These are phyloP conservation scores for Petrosia ficiformis DNA, from an alignment of 37 sponge, comb jelly and placozoan genomes.

Conservation along the genomic window DNA sequence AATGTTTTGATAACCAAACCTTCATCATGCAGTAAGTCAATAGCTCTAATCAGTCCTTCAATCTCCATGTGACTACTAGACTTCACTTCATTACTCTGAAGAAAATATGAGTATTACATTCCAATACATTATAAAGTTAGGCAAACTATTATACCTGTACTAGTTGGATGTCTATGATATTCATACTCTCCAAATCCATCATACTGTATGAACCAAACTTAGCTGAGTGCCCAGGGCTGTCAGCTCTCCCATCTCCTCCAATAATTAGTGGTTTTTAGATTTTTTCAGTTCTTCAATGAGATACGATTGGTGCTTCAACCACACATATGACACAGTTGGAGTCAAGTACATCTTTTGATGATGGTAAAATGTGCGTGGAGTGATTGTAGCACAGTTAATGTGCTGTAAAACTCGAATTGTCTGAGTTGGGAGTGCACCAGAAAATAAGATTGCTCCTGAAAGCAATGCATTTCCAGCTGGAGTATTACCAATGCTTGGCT, in stretches of 20 bases:
- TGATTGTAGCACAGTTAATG: not conserved
- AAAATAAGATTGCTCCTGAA: constrained; percentile 31
- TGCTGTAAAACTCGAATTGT: not conserved
- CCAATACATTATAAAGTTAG: not conserved
- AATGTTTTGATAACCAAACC: not conserved
- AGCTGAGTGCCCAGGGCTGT: constrained; percentile 53
- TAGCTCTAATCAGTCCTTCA: not conserved
- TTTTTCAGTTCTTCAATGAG: not conserved
- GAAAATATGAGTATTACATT: not conserved
- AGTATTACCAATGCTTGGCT: constrained; percentile 14
- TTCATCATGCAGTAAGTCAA: not conserved
- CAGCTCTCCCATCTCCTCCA: constrained; percentile 37
- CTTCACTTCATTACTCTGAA: constrained; percentile 33
- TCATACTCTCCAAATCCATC: constrained; percentile 11
- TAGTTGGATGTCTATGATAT: constrained; percentile 29
- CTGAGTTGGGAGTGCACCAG: constrained; percentile 6
- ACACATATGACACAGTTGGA: not conserved
- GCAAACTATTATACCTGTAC: constrained; percentile 26
- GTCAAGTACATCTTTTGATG: not conserved
- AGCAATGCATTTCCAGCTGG: constrained; percentile 44
- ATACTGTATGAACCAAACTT: constrained; percentile 41
- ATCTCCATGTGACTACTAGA: constrained; percentile 15
- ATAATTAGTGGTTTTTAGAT: not conserved
- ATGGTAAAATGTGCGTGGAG: not conserved
- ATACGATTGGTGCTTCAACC: not conserved